These are phyloP conservation scores for Campylomormyrus numenius DNA, from an alignment of 2,113 vertebrate species.

Conservation along the genomic window DNA sequence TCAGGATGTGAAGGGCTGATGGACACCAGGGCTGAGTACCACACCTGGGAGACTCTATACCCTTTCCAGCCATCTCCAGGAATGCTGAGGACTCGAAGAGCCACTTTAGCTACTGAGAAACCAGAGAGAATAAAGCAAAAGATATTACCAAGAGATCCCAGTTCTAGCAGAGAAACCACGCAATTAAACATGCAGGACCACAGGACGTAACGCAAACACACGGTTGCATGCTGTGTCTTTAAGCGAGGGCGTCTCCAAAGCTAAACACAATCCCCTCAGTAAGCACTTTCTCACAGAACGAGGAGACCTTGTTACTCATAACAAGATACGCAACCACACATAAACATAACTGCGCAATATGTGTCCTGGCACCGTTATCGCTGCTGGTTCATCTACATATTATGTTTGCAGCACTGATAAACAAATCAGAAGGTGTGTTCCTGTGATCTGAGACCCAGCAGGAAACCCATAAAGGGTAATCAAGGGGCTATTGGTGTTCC, in stretches of 20 bases:
- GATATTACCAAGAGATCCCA: constrained; percentile 40
- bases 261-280: background rate
- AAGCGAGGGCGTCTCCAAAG: background rate
- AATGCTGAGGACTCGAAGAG: constrained; percentile 28
- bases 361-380: background rate
- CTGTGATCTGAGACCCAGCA: background rate
- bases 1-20: background rate
- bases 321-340: background rate
- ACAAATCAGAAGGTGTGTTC: background rate
- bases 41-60: background rate
- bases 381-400: background rate
- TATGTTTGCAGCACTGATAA: background rate
- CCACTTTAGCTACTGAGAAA: constrained; percentile 49
- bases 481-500: background rate
- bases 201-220: constrained; percentile 35
- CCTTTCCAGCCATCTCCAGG: constrained; percentile 12
- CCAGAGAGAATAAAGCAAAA: constrained; percentile 42
- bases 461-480: background rate
- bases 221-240: background rate
- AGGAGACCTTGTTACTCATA: background rate
- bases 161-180: constrained; percentile 44
- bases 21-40: background rate
- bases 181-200: constrained; percentile 40
- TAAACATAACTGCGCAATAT: background rate
- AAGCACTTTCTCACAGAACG: background rate